Conservation (phyloP, 1,140 invertebrate genomes). For the Eufriesea mexicana region DNA sequence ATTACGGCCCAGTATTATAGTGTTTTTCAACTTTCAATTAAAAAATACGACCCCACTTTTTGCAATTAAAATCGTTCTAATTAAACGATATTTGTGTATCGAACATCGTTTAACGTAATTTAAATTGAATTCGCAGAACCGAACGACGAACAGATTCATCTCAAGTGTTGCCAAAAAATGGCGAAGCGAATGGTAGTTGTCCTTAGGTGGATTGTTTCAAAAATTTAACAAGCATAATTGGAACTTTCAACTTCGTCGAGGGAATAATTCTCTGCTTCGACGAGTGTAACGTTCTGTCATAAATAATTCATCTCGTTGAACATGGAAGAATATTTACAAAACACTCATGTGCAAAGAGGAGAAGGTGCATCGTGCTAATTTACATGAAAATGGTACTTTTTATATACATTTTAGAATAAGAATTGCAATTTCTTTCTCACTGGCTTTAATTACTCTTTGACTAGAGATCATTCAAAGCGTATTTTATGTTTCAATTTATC, state of each 20-base stretch:
- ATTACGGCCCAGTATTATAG: not conserved
- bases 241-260: not conserved
- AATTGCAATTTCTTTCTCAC: not conserved
- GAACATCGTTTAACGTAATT: not conserved
- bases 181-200: too few relatives aligned
- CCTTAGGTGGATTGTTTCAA: not conserved
- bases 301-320: conserved; percentile 13
- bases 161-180: not conserved
- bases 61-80: not conserved
- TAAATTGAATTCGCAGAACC: not conserved
- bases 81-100: not conserved
- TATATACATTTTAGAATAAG: not conserved
- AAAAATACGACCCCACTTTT: not conserved
- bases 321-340: not conserved
- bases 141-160: not conserved
- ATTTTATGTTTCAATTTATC: too few relatives aligned
- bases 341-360: not conserved
- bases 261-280: conserved; percentile 13
- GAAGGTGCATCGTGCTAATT: not conserved
- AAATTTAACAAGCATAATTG: conserved; percentile 7
- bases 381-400: not conserved
- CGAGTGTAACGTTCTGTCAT: conserved; percentile 1
- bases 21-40: not conserved
- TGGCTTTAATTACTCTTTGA: not conserved
- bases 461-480: too few relatives aligned